Evolutionary conservation across 1,140 invertebrate species (phyloP), one percentile per base, ranked within the genome.

Genomic region (Melanaphis sacchari): DNA sequence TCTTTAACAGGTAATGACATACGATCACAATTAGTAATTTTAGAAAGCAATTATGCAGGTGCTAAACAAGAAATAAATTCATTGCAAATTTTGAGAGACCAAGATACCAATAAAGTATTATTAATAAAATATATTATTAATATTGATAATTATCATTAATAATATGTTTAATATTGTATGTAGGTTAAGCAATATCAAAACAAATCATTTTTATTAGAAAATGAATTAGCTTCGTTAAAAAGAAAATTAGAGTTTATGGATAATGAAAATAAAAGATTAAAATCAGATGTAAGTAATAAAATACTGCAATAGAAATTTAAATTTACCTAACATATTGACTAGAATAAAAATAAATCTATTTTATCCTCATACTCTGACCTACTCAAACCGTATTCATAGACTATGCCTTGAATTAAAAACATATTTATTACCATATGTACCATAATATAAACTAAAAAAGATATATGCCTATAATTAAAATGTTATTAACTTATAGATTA

Each of bases 31-130:
- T 94, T 98, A 31, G 95, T 97, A 90, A 95, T 96, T n/a, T 94
- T 97, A 82, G 97, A 97, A 94, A 96, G 97, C 94, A 97, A 97
- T 94, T 96, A 96, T 93, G 94, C 96, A 31, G 95, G 96, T 94
- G 95, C 97, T 5, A 96, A 96, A 94, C 96, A 96, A 93, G 97
- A 98, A 95, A 96, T 97, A 94, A 95, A 95, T 9, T 96, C 96
- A 22, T 94, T 97, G 0, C 96, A 96, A 94, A 96, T 96, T 2
- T 95, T 96, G 46, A 95, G 97, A 89, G 95, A 96, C 22, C 96
- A 97, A 94, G 96, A 97, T 92, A 96, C 96, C 93, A 95, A 95
- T 93, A 96, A 96, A 94, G 95, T 96, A 94, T 94, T 93, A 88
- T 90, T 90, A 59, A 76, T 21, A 21, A 41, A 76, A 90, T 26